A percentile compares a stretch with the other conserved stretches of the same genome.
Conservation (phyloP, 2,113 vertebrate species). For the Hystrix brachyura region DNA sequence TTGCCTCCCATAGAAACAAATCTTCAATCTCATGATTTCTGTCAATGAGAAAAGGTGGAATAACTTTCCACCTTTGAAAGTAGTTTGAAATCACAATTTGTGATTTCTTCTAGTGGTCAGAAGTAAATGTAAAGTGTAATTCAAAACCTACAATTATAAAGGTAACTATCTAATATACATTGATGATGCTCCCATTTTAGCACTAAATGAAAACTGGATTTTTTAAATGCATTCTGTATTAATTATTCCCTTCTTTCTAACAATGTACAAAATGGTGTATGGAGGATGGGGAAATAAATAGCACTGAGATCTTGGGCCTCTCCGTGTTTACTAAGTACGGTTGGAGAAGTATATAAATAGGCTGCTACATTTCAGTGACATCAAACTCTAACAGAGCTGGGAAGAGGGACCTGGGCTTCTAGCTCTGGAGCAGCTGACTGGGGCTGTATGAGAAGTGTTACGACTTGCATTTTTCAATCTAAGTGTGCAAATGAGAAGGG, state of each 20-base stretch:
- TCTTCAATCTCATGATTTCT: conserved; percentile 3
- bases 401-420: too few species aligned
- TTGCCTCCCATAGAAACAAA: neutral
- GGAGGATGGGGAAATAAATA: neutral
- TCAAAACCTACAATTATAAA: neutral
- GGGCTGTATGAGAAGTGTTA: neutral
- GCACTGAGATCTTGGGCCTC: neutral
- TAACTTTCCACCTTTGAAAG: neutral
- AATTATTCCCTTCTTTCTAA: neutral
- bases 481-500: neutral
- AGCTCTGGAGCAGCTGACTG: neutral
- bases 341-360: neutral
- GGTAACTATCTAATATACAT: neutral
- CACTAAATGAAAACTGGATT: neutral
- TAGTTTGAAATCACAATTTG: neutral
- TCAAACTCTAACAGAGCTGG: neutral
- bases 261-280: neutral
- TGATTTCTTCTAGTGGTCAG: neutral
- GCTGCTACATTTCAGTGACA: neutral
- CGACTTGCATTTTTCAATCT: neutral
- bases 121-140: neutral
- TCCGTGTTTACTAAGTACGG: neutral
- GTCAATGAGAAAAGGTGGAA: neutral
- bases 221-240: neutral
- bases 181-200: neutral